Conservation (phyloP, 2,113 vertebrate genomes). For the Melanerpes aurifrons region DNA sequence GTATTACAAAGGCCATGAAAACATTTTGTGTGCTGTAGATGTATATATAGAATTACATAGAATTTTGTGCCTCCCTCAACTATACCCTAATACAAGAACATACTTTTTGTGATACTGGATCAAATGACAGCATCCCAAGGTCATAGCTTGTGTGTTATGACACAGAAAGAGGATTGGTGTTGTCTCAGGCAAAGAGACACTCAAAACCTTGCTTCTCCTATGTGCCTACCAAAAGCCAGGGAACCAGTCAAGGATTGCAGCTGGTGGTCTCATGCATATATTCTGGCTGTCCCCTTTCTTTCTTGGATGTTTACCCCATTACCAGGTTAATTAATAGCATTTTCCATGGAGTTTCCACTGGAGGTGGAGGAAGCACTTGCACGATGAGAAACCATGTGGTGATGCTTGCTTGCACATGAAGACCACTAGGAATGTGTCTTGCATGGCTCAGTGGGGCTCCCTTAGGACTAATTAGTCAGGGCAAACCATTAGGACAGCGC, state of each 20-base stretch:
- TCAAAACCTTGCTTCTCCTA: background rate
- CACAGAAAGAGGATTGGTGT: background rate
- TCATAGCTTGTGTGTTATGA: rapidly evolving
- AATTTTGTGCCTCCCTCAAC: background rate
- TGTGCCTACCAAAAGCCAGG: background rate
- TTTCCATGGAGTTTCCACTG: background rate
- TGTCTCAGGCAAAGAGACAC: background rate
- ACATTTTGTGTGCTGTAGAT: background rate
- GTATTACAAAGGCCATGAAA: background rate
- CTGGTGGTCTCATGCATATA: background rate
- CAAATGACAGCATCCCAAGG: background rate
- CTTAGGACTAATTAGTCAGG: constrained; percentile 12
- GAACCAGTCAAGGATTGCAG: background rate
- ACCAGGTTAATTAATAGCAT: background rate
- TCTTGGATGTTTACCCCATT: background rate
- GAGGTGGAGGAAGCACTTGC: background rate
- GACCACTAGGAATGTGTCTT: background rate
- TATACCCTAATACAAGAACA: background rate
- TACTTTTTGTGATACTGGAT: background rate
- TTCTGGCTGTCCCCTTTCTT: background rate
- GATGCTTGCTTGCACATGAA: background rate
- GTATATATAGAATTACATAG: no score
- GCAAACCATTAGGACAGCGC: background rate
- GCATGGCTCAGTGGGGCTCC: background rate
- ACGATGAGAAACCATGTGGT: background rate